phyloP scores from a whole-genome alignment of 2,888 invertebrate genomes.

The Lepidochitona cinerea region DNA sequence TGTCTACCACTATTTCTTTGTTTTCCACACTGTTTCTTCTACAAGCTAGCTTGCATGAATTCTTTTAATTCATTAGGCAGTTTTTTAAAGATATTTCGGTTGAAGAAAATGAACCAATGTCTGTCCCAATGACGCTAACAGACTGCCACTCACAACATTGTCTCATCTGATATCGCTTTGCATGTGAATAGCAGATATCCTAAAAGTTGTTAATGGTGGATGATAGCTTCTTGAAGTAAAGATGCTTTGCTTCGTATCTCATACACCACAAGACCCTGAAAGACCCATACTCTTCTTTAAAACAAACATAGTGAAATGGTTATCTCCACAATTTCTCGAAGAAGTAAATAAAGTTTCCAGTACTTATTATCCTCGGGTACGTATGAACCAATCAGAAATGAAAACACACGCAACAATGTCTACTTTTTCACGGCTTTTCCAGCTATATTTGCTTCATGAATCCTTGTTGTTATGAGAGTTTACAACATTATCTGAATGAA shows the following conservation, averaged over 20 bases:
- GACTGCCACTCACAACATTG: not conserved
- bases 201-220: no score
- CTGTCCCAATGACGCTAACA: not conserved
- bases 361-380: not conserved
- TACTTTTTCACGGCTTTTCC: no score
- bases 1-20: not conserved
- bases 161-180: not conserved
- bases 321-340: not conserved
- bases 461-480: no score
- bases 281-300: not conserved
- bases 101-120: not conserved
- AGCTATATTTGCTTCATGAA: no score
- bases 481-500: no score
- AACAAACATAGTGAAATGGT: slow-evolving; percentile 6
- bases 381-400: not conserved
- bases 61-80: not conserved
- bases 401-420: no score
- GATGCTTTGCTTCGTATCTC: slow-evolving; percentile 8
- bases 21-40: no score
- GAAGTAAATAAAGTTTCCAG: not conserved
- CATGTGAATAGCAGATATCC: not conserved
- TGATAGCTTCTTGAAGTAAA: not conserved
- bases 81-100: not conserved
- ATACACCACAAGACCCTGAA: slow-evolving; percentile 1
- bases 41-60: not conserved